Evolutionary conservation across 2,797 vertebrate genomes (phyloP), one percentile per base, ranked within the genome.

Genomic region (Premnoplex brunnescens): DNA sequence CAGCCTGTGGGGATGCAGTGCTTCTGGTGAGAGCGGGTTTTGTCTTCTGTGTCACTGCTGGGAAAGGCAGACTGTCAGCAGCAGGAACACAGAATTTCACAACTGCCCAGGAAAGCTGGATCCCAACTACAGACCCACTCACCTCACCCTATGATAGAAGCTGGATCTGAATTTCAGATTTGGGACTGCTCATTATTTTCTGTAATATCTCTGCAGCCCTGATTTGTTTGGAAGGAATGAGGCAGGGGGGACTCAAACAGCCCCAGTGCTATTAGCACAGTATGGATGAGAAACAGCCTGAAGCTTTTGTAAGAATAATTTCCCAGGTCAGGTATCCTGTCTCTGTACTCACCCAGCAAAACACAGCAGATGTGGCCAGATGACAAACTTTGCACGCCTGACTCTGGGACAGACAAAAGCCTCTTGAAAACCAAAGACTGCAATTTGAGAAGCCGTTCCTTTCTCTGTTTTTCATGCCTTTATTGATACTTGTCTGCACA

Each of bases 401-500:
- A 8, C 30, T 49, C 78, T 2, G 2, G 36, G 54, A 60, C 56
- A 14, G 67, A 14, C 18, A n/a, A 94, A 94, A 91, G 58, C 54
- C 58, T 68, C 66, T 49, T 44, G 54, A 23, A 67, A 56, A 46
- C 19, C 51, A 3, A 32, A 44, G 82, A 41, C 71, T 88, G 79
- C 85, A 79, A 43, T 67, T 39, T 56, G 80, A 90, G 79, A 34
- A 72, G 63, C 59, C 2, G 0, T 28, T 72, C 7, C 37, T 20
- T 17, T 52, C 14, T 66, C 39, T 82, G 2, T 72, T 91, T 97
- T 91, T 88, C 32, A 75, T 69, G 71, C n/a, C 23, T 93, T 90
- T 74, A 64, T 54, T 43, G 92, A 49, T n/a, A 37, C 49, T 4
- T 75, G 62, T 28, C 46, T 39, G 37, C 66, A 6, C 7, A 41